Base-by-base conservation (phyloP, 1,140 invertebrate genomes). In the Lucilia sericata region DNA sequence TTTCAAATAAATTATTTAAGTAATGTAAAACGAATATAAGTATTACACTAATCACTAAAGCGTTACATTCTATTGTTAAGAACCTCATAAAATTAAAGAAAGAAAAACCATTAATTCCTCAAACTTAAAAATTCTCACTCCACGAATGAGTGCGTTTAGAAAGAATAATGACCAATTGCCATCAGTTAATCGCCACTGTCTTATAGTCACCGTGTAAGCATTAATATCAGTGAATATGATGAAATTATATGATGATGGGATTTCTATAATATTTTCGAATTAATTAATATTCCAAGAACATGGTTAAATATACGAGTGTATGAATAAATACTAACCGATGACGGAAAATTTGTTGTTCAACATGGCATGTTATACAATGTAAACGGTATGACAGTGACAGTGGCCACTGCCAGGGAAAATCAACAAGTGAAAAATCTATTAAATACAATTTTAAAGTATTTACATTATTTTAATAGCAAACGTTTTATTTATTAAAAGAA, bases 341-440 rank as follows among this genome's bases (percentile, higher is more conserved):
- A 49, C 76, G 17, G 42, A 47, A 80, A 49, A 19, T 34, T 76
- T 42, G 25, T 76, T 42, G 74, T 25, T 17, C n/a, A 25, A 21
- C 76, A 80, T 80, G 76, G 76, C 65, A 70, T 70, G 65, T n/a
- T n/a, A 60, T 19, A 55, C 51, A n/a, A 55, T 55, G 51, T 55
- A 55, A 42, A 55, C 12, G 51, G 51, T 55, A 17, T 55, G 17
- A 55, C 42, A 42, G 34, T 55, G 17, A 55, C 42, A 42, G 34
- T 76, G 74, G 34, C 17, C 42, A 42, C 42, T 42, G 42, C 42
- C 74, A 34, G 36, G n/a, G 74, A 42, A 76, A 76, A 76, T 76
- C 74, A 76, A 76, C 74, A 76, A 76, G 74, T 76, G 74, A 76
- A 76, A 36, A 76, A 76, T 76, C 74, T 76, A 76, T 76, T 76